phyloP scores from a whole-genome alignment of 2,888 invertebrate genomes.

The Eurytoma adleriae region DNA sequence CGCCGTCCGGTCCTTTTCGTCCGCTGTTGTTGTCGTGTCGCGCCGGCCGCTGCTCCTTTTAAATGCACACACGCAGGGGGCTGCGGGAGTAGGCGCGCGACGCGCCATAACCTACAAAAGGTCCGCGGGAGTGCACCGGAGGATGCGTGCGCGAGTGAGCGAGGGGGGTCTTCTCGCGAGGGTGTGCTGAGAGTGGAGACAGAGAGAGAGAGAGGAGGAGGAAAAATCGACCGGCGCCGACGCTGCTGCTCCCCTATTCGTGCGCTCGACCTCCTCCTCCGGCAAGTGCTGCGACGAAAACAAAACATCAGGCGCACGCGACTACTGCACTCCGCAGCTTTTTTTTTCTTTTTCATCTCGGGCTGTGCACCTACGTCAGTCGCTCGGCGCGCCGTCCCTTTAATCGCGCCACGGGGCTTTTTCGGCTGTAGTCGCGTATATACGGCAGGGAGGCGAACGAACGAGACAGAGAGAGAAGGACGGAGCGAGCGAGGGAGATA shows the following conservation, averaged over 20 bases:
- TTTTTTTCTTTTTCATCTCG: no score
- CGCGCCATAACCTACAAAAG: no score
- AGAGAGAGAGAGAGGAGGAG: not conserved
- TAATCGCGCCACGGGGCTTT: no score
- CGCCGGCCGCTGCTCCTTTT: not conserved
- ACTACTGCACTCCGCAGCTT: not conserved
- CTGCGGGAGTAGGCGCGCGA: no score
- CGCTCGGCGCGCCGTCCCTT: no score
- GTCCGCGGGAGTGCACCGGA: not conserved
- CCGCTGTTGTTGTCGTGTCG: constrained; percentile 3
- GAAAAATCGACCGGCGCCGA: constrained; percentile 16
- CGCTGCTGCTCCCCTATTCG: constrained; percentile 3
- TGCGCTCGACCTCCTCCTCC: not conserved
- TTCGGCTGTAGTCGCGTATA: not conserved
- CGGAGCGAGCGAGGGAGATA: not conserved
- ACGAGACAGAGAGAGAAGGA: constrained; percentile 8
- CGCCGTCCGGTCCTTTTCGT: not conserved
- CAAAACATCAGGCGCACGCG: not conserved
- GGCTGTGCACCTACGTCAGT: no score
- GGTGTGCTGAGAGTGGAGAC: not conserved
- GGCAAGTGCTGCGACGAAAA: not conserved
- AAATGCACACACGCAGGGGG: not conserved
- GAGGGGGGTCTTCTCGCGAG: constrained; percentile 13
- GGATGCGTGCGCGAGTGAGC: constrained; percentile 51
- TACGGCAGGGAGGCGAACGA: not conserved